Evolutionary conservation across 2,113 vertebrate genomes (phyloP).

Genomic region (Centropristis striata): DNA sequence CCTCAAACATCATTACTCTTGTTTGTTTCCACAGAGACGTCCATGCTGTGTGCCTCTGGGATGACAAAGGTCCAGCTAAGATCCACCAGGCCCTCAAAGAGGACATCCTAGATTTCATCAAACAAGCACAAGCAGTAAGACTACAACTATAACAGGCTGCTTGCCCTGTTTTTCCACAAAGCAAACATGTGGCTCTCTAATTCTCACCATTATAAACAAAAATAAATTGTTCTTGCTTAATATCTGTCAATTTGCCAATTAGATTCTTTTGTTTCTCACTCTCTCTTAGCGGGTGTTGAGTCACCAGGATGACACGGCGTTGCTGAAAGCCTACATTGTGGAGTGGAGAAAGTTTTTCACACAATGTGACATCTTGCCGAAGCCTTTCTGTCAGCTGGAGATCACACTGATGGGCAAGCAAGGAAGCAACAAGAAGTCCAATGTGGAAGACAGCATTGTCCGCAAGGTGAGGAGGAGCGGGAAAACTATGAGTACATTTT

Average conservation of each 20-base stretch:
- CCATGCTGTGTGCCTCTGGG: conserved; percentile 98
- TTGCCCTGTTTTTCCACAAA: neutral
- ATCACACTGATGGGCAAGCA: conserved; percentile 98
- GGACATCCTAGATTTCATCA: conserved; percentile 99
- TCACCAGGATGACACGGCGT: conserved; percentile 98
- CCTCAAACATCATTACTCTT: neutral
- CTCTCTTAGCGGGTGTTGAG: conserved; percentile 92
- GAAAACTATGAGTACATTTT: neutral
- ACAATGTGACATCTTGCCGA: conserved; percentile 90
- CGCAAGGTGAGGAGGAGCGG: conserved; percentile 89
- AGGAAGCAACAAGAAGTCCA: conserved; percentile 98
- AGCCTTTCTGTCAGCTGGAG: conserved; percentile 94
- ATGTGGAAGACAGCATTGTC: conserved; percentile 98
- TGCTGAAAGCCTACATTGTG: conserved; percentile 97
- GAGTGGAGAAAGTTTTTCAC: conserved; percentile 97
- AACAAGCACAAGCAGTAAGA: conserved; percentile 98
- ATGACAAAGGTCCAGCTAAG: conserved; percentile 99
- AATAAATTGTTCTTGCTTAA: neutral
- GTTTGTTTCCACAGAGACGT: conserved; percentile 90
- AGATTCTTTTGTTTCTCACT: conserved; percentile 8
- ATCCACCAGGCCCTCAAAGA: conserved; percentile 99
- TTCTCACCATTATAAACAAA: neutral
- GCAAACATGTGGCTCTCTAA: neutral
- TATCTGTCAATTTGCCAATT: neutral
- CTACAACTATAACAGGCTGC: conserved; percentile 64